A percentile compares a stretch with the other conserved stretches of the same genome.
phyloP scores from a whole-genome alignment of 2,888 invertebrate species.

The Drosophila emarginata region DNA sequence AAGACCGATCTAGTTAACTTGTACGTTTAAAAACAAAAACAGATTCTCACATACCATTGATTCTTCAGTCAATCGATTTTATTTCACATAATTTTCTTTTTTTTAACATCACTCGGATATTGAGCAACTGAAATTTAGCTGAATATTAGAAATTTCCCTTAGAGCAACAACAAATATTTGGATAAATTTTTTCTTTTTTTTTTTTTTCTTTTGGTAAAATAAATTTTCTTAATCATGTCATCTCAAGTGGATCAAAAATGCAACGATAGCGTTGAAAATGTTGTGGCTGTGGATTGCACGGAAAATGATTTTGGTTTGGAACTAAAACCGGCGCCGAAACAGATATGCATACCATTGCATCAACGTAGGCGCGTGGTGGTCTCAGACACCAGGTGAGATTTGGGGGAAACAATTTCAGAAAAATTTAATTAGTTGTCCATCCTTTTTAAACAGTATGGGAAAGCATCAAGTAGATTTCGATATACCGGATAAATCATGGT shows the following conservation, averaged over 20 bases:
- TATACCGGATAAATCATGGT: slow-evolving; percentile 69
- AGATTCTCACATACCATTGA: slow-evolving; percentile 11
- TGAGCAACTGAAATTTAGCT: background rate
- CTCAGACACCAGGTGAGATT: slow-evolving; percentile 49
- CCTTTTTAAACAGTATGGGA: slow-evolving; percentile 12
- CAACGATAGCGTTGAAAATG: slow-evolving; percentile 2
- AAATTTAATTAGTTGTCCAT: too few species aligned
- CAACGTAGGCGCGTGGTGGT: slow-evolving; percentile 40
- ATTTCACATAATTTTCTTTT: background rate
- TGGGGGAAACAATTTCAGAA: background rate
- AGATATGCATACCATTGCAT: slow-evolving; percentile 55
- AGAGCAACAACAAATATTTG: too few species aligned
- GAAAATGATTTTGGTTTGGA: slow-evolving; percentile 47
- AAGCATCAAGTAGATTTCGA: slow-evolving; percentile 26
- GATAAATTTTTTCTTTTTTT: background rate
- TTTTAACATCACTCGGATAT: background rate
- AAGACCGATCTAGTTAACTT: too few species aligned
- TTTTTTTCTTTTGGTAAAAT: background rate
- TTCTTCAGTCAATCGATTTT: background rate
- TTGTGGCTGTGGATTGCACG: slow-evolving; percentile 9
- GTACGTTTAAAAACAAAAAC: too few species aligned
- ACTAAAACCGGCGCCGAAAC: slow-evolving; percentile 59
- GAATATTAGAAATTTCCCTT: too few species aligned
- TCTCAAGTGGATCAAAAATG: slow-evolving; percentile 12
- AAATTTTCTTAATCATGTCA: slow-evolving; percentile 18